Base-by-base conservation (phyloP, 2,797 vertebrate genomes). In the Catamblyrhynchus diadema region DNA sequence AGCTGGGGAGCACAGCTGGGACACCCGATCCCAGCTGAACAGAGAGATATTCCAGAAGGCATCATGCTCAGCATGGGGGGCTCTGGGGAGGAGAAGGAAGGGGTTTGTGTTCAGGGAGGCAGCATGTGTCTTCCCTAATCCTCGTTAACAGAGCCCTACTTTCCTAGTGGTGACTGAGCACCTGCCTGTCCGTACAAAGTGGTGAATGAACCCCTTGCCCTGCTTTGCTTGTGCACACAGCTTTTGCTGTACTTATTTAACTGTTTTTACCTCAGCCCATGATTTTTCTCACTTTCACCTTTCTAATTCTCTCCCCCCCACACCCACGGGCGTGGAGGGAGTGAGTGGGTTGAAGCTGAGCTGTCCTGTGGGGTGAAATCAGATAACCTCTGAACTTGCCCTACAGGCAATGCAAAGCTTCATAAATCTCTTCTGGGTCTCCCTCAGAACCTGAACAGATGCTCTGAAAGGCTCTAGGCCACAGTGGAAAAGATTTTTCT, bases 41-140 rank as follows among this genome's bases (percentile, higher is more conserved):
- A 37, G 30, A 28, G 16, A 8, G 12, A 14, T 51, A 27, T 71
- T 57, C 32, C 47, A 27, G 14, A 30, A 4, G 14, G 19, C 8
- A 15, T n/a, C 9, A 4, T 28, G 22, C 21, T 44, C 60, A 70
- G 30, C 21, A 23, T 9, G 16, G 24, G 28, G 30, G 33, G 2
- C 14, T 67, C 47, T 30, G 7, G 18, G 7, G 39, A 62, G 42
- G 25, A 45, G 35, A 33, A 32, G 44, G 23, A 51, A 45, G 12
- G 2, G 11, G 3, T 9, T 44, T 7, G 18, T 0, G 0, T n/a
- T 79, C 2, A 20, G 8, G 56, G 14, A 35, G 12, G 9, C 5
- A 39, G 4, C 0, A 0, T 59, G 66, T 54, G 3, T 45, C 30
- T 74, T 70, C 39, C 27, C 18, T 50, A 47, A 9, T 39, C 14